Evolutionary conservation across 2,113 vertebrate species (phyloP).

Genomic region (Pristiophorus japonicus): DNA sequence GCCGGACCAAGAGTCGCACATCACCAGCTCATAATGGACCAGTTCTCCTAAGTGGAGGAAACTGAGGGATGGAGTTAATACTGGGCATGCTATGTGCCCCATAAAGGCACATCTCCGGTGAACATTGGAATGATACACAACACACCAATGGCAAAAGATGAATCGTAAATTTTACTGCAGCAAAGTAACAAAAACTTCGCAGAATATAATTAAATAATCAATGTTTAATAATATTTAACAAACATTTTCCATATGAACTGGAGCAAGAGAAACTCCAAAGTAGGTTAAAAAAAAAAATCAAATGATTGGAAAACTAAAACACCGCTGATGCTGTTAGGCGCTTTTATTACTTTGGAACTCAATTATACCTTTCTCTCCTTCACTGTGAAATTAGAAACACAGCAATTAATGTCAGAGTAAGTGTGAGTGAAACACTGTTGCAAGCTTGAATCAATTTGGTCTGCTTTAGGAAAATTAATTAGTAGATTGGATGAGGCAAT

Average conservation of each 20-base stretch:
- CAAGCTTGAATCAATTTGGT: background rate
- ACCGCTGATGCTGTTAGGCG: background rate
- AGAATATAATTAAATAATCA: background rate
- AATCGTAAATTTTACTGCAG: no score
- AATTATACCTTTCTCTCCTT: background rate
- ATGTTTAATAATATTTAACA: background rate
- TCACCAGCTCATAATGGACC: no score
- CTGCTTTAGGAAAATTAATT: slow-evolving; percentile 8
- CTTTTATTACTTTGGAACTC: background rate
- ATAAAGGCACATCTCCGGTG: no score
- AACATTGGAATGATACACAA: no score
- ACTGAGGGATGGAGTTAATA: no score
- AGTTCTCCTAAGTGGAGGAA: no score
- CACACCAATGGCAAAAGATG: no score
- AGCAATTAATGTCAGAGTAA: background rate
- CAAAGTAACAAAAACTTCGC: no score
- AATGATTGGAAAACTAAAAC: background rate
- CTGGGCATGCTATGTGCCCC: no score
- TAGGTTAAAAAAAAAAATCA: background rate
- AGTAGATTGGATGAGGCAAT: background rate
- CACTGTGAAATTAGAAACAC: background rate
- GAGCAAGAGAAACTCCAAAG: background rate
- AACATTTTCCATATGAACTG: background rate
- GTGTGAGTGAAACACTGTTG: background rate
- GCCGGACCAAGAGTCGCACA: no score